A percentile compares a stretch with the other conserved stretches of the same genome.
Evolutionary conservation across 2,113 vertebrate genomes (phyloP).

Genomic region (Epinephelus lanceolatus): DNA sequence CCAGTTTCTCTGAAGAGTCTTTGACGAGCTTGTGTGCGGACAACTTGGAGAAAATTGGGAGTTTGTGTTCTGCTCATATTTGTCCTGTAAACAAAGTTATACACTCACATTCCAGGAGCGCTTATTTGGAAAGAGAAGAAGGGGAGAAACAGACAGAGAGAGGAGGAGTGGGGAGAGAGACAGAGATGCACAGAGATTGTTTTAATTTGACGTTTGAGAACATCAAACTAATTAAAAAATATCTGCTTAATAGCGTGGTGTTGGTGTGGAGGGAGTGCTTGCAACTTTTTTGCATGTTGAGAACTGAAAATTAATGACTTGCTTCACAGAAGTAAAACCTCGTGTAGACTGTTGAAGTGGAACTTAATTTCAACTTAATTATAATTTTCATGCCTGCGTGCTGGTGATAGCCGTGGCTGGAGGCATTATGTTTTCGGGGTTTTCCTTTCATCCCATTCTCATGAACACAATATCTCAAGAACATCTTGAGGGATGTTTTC

Average conservation of each 20-base stretch:
- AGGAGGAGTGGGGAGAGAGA: not conserved
- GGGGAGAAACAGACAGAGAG: not conserved
- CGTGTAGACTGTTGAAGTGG: not conserved
- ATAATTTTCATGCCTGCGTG: no score
- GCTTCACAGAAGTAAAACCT: no score
- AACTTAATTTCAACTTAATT: no score
- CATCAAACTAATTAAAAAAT: not conserved
- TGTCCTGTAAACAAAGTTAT: constrained; percentile 41
- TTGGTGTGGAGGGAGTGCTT: not conserved
- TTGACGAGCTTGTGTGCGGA: not conserved
- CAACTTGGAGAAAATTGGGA: not conserved
- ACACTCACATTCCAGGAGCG: constrained; percentile 35
- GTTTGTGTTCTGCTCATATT: constrained; percentile 23
- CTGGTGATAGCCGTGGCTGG: no score
- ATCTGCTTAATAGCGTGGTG: not conserved
- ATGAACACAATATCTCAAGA: no score
- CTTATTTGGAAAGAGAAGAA: not conserved
- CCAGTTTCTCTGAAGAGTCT: not conserved
- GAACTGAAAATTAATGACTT: no score
- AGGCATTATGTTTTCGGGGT: no score
- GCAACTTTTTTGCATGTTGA: no score
- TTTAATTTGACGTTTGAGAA: not conserved
- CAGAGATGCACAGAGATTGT: not conserved
- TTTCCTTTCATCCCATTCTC: no score
- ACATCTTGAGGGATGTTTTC: no score